Conservation (phyloP, 2,888 invertebrate species). For the Volucella bombylans region DNA sequence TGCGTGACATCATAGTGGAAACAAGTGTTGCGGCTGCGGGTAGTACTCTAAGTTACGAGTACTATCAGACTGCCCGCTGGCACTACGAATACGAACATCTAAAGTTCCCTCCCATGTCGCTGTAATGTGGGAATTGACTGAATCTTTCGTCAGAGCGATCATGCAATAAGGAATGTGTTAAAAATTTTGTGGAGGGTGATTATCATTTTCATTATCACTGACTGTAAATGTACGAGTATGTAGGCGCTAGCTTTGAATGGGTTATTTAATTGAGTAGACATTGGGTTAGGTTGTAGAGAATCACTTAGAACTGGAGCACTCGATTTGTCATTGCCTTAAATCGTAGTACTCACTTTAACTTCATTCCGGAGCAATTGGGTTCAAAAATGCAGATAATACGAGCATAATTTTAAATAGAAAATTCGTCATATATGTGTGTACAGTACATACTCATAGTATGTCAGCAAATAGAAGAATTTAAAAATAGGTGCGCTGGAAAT, state of each 20-base stretch:
- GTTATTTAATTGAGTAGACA: background rate
- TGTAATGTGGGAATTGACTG: constrained; percentile 14
- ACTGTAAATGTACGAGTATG: background rate
- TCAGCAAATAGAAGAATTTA: too few relatives aligned
- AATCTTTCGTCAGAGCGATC: constrained; percentile 25
- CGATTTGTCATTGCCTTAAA: background rate
- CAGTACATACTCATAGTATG: too few relatives aligned
- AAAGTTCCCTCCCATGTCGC: background rate
- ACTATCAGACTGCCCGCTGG: constrained; percentile 13
- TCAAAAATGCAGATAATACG: too few relatives aligned
- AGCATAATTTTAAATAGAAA: too few relatives aligned
- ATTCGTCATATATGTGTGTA: too few relatives aligned
- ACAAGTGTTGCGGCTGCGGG: background rate
- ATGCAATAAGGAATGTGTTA: constrained; percentile 2
- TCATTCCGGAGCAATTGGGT: too few relatives aligned
- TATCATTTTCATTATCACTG: constrained; percentile 25
- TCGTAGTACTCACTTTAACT: too few relatives aligned
- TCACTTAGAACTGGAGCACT: background rate
- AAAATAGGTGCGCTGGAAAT: too few relatives aligned
- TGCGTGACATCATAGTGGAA: constrained; percentile 50
- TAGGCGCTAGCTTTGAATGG: background rate
- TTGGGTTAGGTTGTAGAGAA: background rate
- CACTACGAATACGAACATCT: background rate
- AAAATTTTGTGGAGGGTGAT: constrained; percentile 1
- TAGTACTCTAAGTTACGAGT: too few relatives aligned